These are phyloP conservation scores for Eupithecia subumbrata DNA, from an alignment of 2,888 invertebrate species.

Conservation along the genomic window DNA sequence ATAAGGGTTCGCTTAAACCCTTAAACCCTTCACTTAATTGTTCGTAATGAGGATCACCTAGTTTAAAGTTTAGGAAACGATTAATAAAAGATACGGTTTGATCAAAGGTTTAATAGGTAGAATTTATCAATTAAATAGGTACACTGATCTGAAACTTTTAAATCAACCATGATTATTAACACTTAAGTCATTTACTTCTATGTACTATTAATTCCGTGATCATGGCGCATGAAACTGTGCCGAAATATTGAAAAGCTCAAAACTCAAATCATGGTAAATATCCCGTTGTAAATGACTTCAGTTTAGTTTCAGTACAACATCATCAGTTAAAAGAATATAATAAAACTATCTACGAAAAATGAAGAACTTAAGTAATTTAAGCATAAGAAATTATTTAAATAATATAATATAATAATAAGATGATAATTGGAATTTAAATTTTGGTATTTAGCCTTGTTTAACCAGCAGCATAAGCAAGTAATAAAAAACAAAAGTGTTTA, in stretches of 20 bases:
- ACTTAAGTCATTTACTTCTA: no score
- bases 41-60: constrained; percentile 24
- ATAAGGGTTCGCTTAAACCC: constrained; percentile 30
- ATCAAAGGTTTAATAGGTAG: neutral
- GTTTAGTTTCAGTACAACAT: neutral
- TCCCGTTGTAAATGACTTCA: no score
- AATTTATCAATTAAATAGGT: neutral
- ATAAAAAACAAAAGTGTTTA: neutral
- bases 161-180: no score
- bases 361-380: no score
- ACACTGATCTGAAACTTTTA: constrained; percentile 12
- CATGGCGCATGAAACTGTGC: no score
- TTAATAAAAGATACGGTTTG: neutral
- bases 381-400: no score
- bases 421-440: neutral
- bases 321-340: neutral
- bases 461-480: neutral
- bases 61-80: neutral
- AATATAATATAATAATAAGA: neutral
- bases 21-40: constrained; percentile 34
- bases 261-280: no score
- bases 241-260: no score
- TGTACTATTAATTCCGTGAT: no score
- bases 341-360: neutral
- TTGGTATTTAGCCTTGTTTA: neutral